phyloP scores from a whole-genome alignment of 2,888 invertebrate genomes.

The Terebella lapidaria region DNA sequence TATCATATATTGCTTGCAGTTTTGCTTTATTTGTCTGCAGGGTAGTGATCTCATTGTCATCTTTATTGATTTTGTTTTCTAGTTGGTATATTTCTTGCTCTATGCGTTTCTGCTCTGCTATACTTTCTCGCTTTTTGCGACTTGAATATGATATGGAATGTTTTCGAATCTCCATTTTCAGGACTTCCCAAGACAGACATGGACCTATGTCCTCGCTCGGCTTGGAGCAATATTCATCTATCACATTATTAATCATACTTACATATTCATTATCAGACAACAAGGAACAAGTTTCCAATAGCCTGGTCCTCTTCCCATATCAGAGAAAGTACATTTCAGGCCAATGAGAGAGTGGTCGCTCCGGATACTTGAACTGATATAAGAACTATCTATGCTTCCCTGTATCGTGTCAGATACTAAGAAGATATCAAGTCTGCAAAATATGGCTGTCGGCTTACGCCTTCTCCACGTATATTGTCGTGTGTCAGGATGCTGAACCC shows the following conservation, averaged over 20 bases:
- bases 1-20: not conserved
- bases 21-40: not conserved
- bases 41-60: too few species aligned
- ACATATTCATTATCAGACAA: not conserved
- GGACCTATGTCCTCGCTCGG: not conserved
- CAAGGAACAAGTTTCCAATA: not conserved
- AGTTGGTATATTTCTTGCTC: not conserved
- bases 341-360: not conserved
- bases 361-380: not conserved
- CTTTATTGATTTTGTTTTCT: not conserved
- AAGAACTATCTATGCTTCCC: not conserved
- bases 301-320: not conserved
- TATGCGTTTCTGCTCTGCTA: not conserved
- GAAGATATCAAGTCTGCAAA: not conserved
- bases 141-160: not conserved
- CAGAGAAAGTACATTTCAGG: not conserved
- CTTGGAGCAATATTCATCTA: not conserved
- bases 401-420: not conserved
- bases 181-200: not conserved
- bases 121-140: not conserved
- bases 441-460: not conserved
- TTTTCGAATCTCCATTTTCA: not conserved
- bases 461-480: not conserved
- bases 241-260: not conserved
- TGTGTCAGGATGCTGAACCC: not conserved